Conservation (phyloP, 2,888 invertebrate species). For the Himalopsyche japonica region DNA sequence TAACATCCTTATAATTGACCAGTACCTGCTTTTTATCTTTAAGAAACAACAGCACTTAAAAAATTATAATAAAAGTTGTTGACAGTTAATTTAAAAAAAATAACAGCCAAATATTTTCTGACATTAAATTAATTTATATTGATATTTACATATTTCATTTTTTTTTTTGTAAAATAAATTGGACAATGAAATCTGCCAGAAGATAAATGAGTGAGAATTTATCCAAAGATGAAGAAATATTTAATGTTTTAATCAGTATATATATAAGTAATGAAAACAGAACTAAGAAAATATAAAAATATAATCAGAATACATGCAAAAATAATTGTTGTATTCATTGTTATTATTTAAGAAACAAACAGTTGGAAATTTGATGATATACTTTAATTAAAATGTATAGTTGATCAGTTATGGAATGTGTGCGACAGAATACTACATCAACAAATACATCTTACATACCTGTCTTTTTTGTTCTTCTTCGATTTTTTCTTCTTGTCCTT, state of each 20-base stretch:
- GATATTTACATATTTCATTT: no score
- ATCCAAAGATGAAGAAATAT: neutral
- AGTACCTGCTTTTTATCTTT: no score
- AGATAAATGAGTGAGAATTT: neutral
- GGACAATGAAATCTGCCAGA: neutral
- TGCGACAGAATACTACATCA: neutral
- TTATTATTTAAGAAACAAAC: neutral
- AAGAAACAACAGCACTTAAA: no score
- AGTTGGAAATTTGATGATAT: neutral
- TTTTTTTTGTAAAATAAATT: neutral
- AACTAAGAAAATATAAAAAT: conserved; percentile 11
- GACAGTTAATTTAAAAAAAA: no score
- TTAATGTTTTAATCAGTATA: neutral
- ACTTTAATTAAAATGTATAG: neutral
- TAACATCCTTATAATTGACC: no score
- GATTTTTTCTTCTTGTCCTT: conserved; percentile 79
- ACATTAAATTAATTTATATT: no score
- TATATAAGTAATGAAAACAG: neutral
- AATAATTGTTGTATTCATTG: neutral
- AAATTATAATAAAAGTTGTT: no score
- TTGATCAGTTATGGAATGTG: neutral
- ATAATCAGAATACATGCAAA: conserved; percentile 19
- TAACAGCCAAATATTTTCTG: no score
- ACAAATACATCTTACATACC: conserved; percentile 56
- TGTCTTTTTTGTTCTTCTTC: conserved; percentile 75